Base-by-base conservation (phyloP, 92 coral and sea anemone species). In the Parazoanthus darwini region DNA sequence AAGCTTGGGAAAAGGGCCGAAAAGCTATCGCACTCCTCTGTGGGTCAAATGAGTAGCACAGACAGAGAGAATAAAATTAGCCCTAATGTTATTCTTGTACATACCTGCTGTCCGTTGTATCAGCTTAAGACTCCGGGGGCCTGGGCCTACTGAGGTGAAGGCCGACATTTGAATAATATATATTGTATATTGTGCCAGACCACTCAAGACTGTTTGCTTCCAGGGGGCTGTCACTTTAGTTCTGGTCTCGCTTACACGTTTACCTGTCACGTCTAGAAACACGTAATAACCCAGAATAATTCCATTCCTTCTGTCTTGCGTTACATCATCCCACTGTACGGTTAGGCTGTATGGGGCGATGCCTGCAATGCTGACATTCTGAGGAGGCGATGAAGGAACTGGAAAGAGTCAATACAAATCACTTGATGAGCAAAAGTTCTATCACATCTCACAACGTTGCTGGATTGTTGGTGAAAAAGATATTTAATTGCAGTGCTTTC, bases 121-220 rank as follows among this genome's bases (percentile, higher is more conserved):
- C 6, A 74, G 15, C 78, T 11, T 22, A 2, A 8, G 20, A 74
- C 78, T 74, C 78, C 78, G 43, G 78, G 78, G 44, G 3, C 78
- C 78, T 35, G 78, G 78, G 20, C 78, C 78, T 35, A 74, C 44
- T 36, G 78, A 74, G 78, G 78, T 74, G 38, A 35, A 74, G 20
- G 78, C 78, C 38, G 39, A 74, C 43, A 74, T 44, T 35, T 74
- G 44, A 33, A 74, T 74, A 7, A 22, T 74, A 74, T 74, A 11
- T 11, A 3, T 1, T 8, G 78, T 74, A 22, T 35, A 35, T 20
- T 74, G 78, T 35, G 36, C 36, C 39, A 74, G 78, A 74, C 78
- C 78, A 74, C 22, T 74, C 78, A 74, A 29, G 38, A 74, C 44
- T 6, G 42, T 20, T 11, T 20, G 78, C 78, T 6, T 10, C 39